Evolutionary conservation across 2,113 vertebrate species (phyloP), one percentile per base, ranked within the genome.

Genomic region (Macrotus californicus): DNA sequence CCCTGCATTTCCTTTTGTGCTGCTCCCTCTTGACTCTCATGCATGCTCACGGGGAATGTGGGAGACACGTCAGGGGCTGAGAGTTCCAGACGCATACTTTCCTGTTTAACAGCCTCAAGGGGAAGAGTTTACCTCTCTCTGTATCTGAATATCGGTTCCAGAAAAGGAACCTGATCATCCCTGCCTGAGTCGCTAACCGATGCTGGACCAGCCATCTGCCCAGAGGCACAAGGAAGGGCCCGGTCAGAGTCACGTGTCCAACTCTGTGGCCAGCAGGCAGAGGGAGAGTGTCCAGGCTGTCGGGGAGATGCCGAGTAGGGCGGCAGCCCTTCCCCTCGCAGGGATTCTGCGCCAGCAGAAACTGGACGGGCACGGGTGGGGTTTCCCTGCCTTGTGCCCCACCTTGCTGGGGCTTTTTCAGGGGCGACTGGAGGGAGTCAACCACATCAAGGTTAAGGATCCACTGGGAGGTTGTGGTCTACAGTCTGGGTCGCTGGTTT

Each of bases 281-380:
- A 36, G 4, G 15, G 14, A 24, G 64, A 59, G 31, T 31, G 14
- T 16, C 50, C 13, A 15, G 84, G 31, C 66, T 29, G 3, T 61
- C 22, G 5, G 59, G 94, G 52, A 54, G 39, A 39, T 11, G 6
- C 50, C 10, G n/a, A 8, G 41, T 13, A 31, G 61, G 61, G 2
- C 16, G 19, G 22, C 14, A 59, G 5, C 29, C 29, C 89, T 75
- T 48, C 18, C 11, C n/a, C 16, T 70, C 22, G 56, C 8, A 41
- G 64, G 31, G 6, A 24, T 70, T 75, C 59, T 26, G 52, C 29
- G 31, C 31, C 76, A 22, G 39, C 8, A 9, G 36, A 70, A 81
- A 12, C 5, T 7, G 7, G 13, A 15, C 0, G 1, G 24, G 36
- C 2, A 2, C 0, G 2, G n/a, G 1, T 4, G 0, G 4, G 21